phyloP scores from a whole-genome alignment of 2,888 invertebrate species.

The Lepidochrysops patricia region DNA sequence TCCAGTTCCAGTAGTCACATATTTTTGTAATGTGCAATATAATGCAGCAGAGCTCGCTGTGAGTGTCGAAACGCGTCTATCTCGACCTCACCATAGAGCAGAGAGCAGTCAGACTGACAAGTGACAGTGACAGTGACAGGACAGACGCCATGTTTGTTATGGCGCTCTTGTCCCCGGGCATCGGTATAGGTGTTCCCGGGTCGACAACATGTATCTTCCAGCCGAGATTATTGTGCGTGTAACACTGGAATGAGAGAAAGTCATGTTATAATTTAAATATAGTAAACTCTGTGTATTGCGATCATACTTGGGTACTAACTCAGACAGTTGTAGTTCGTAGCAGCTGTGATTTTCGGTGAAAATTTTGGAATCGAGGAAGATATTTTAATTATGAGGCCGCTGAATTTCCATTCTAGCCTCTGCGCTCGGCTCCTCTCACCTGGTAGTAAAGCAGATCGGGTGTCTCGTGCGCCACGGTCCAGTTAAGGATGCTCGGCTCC shows the following conservation, averaged over 20 bases:
- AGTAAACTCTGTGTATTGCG: too few species aligned
- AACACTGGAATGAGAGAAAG: slow-evolving; percentile 77
- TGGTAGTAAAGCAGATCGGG: slow-evolving; percentile 92
- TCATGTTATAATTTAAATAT: too few species aligned
- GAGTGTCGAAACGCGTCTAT: slow-evolving; percentile 34
- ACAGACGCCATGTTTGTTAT: slow-evolving; percentile 30
- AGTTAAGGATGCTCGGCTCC: slow-evolving; percentile 83
- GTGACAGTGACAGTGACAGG: slow-evolving; percentile 22
- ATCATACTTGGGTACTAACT: too few species aligned
- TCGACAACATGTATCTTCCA: slow-evolving; percentile 94
- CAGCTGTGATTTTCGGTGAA: too few species aligned
- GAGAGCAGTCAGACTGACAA: slow-evolving; percentile 33
- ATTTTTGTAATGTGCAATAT: neutral
- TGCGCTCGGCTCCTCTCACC: slow-evolving; percentile 61
- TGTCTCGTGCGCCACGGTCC: slow-evolving; percentile 90
- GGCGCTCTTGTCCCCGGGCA: slow-evolving; percentile 40
- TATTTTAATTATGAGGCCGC: too few species aligned
- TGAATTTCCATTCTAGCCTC: too few species aligned
- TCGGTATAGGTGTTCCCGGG: slow-evolving; percentile 69
- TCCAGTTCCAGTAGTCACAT: neutral
- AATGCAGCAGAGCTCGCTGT: slow-evolving; percentile 32
- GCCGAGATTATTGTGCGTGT: slow-evolving; percentile 91
- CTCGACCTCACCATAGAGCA: slow-evolving; percentile 26
- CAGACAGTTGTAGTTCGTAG: too few species aligned
- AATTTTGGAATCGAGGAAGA: too few species aligned